A percentile compares a stretch with the other conserved stretches of the same genome.
phyloP scores from a whole-genome alignment of 2,888 invertebrate species.

The Meghimatium bilineatum region DNA sequence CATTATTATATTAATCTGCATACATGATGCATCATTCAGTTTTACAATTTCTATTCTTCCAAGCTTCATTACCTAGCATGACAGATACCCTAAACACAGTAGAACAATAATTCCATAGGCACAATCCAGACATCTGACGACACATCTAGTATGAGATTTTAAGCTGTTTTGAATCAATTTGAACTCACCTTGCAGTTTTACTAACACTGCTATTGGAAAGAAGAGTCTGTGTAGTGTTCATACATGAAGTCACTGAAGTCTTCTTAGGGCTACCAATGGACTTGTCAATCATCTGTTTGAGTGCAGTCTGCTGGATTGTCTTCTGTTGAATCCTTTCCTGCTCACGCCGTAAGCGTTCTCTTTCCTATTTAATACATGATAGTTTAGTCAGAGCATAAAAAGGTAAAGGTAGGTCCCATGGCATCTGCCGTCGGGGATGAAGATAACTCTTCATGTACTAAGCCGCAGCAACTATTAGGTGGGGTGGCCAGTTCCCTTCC shows the following conservation, averaged over 20 bases:
- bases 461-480: no score
- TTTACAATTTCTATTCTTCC: no score
- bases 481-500: no score
- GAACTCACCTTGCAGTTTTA: conserved; percentile 5
- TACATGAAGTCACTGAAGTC: not conserved
- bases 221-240: conserved; percentile 1
- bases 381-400: not conserved
- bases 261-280: conserved; percentile 56
- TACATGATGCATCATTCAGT: no score
- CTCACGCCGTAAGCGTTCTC: conserved; percentile 50
- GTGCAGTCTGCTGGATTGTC: conserved; percentile 54
- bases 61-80: no score
- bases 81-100: no score
- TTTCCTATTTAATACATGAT: not conserved
- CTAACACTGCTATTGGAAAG: not conserved
- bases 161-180: not conserved
- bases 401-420: no score
- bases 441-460: no score
- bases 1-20: no score
- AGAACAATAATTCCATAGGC: no score
- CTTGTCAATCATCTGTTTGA: conserved; percentile 59
- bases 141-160: not conserved
- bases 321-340: conserved; percentile 57
- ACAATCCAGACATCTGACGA: no score
- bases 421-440: no score